Conservation (phyloP, 2,888 invertebrate genomes). For the Synanthedon formicaeformis region DNA sequence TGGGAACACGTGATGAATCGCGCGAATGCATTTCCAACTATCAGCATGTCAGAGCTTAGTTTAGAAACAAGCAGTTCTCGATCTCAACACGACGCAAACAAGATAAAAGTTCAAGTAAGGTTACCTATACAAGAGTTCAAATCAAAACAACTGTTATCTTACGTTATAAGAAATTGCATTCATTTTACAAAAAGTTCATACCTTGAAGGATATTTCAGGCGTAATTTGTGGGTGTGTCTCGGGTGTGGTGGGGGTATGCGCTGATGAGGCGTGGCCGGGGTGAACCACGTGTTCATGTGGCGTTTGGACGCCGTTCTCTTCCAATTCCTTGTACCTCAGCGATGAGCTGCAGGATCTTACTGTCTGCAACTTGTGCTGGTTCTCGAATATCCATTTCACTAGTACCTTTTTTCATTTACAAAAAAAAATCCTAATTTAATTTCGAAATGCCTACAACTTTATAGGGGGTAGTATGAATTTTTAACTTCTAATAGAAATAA, state of each 20-base stretch:
- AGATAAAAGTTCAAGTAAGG: conserved; percentile 35
- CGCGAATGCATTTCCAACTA: too few species aligned
- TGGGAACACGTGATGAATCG: too few species aligned
- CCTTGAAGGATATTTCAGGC: conserved; percentile 70
- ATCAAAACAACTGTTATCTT: conserved; percentile 2
- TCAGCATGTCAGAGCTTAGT: too few species aligned
- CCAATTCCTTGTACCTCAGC: conserved; percentile 59
- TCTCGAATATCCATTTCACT: conserved; percentile 76
- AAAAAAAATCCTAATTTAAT: neutral
- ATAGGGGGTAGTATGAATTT: too few species aligned
- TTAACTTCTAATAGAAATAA: too few species aligned
- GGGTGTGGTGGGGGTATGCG: conserved; percentile 13
- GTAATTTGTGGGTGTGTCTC: conserved; percentile 44
- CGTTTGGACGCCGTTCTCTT: conserved; percentile 33
- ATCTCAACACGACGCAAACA: conserved; percentile 23
- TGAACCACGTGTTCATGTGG: conserved; percentile 28
- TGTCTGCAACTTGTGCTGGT: conserved; percentile 78
- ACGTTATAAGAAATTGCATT: neutral
- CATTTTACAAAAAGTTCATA: conserved; percentile 14
- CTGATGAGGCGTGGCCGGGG: conserved; percentile 14
- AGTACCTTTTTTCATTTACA: conserved; percentile 45
- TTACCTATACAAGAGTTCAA: conserved; percentile 6
- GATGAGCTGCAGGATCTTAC: conserved; percentile 71
- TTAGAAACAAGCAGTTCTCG: conserved; percentile 16
- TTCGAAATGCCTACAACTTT: neutral